Percentiles rank a stretch among this genome's conserved stretches.
phyloP scores from a whole-genome alignment of 2,113 vertebrate genomes.

The Rhinolophus sinicus region DNA sequence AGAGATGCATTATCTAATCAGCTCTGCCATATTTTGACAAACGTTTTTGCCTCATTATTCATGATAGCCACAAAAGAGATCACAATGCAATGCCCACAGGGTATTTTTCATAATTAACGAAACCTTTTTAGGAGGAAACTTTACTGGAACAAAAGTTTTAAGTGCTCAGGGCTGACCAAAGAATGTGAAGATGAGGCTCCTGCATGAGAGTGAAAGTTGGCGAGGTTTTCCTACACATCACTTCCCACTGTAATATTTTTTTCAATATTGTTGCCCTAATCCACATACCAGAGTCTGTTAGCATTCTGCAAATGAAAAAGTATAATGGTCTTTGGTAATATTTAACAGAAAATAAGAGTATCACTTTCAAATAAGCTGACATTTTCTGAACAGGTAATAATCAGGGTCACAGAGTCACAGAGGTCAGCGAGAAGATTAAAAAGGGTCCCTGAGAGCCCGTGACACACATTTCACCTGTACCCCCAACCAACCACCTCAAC shows the following conservation, averaged over 20 bases:
- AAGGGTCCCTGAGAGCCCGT: background rate
- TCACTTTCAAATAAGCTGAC: conserved; percentile 15
- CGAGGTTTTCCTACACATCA: conserved; percentile 25
- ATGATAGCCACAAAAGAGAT: conserved; percentile 54
- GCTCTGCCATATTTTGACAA: conserved; percentile 42
- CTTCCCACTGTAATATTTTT: background rate
- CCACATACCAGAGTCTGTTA: background rate
- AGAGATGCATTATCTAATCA: conserved; percentile 51
- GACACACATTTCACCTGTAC: background rate
- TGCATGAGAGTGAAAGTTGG: background rate
- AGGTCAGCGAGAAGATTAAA: background rate
- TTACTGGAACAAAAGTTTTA: conserved; percentile 64
- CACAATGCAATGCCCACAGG: conserved; percentile 28
- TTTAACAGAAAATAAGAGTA: background rate
- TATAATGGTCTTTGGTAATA: background rate
- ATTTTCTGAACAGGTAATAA: background rate
- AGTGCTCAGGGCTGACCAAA: conserved; percentile 23
- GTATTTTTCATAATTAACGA: conserved; percentile 70
- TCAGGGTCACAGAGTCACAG: background rate
- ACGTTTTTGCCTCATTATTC: conserved; percentile 43
- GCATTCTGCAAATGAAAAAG: background rate
- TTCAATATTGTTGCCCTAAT: background rate
- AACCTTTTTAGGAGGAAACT: conserved; percentile 47
- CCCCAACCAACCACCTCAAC: background rate
- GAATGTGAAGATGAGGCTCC: background rate